phyloP scores from a whole-genome alignment of 1,140 invertebrate species.

The Piezodorus guildinii region DNA sequence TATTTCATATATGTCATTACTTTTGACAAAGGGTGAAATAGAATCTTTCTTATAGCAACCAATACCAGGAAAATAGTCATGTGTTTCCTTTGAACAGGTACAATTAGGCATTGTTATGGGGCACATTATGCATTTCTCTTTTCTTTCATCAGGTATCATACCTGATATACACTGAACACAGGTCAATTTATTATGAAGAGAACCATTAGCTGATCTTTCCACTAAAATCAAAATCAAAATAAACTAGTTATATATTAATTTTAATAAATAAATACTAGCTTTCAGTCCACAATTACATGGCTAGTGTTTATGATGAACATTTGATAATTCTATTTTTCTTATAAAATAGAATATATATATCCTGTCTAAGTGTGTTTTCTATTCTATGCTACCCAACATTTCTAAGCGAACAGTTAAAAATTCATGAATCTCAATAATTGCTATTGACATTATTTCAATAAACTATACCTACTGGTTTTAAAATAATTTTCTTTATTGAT shows the following conservation, averaged over 20 bases:
- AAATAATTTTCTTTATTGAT: no score
- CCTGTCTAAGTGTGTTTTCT: no score
- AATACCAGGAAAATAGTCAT: constrained; percentile 31
- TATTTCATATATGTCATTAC: constrained; percentile 33
- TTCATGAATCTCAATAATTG: neutral
- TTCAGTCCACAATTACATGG: neutral
- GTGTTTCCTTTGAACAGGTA: constrained; percentile 29
- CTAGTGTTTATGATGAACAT: neutral
- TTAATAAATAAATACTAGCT: constrained; percentile 3
- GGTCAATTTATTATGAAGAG: constrained; percentile 30
- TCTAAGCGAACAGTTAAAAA: neutral
- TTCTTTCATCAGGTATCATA: constrained; percentile 34
- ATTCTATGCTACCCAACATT: no score
- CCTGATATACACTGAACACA: constrained; percentile 39
- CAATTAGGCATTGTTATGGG: constrained; percentile 29
- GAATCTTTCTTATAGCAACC: constrained; percentile 35
- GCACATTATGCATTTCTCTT: constrained; percentile 37
- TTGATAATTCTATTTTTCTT: no score
- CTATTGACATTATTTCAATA: neutral
- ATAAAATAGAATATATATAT: no score
- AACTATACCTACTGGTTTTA: no score
- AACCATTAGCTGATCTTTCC: constrained; percentile 36
- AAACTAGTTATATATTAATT: no score
- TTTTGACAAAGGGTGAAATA: constrained; percentile 32
- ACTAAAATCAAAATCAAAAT: constrained; percentile 36